These are phyloP conservation scores for Uropetala carovei DNA, from an alignment of 2,888 invertebrate species.

Conservation along the genomic window DNA sequence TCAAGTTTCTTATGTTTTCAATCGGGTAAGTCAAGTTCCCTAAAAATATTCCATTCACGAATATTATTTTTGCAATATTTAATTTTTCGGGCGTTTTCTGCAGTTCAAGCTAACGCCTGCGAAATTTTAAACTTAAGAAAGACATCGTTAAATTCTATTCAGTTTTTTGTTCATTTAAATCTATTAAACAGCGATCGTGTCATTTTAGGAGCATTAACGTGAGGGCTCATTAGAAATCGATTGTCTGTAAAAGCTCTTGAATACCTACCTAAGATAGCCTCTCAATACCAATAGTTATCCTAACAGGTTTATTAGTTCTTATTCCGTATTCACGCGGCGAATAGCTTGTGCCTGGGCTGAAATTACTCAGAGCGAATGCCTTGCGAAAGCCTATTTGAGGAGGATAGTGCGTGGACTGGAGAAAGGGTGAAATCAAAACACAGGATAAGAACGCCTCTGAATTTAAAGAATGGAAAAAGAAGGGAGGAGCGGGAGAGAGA, in stretches of 20 bases:
- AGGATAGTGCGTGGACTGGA: slow-evolving; percentile 6
- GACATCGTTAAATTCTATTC: too few species aligned
- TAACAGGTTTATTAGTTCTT: slow-evolving; percentile 1
- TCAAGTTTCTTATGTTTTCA: too few species aligned
- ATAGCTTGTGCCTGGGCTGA: background rate
- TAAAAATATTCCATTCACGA: too few species aligned
- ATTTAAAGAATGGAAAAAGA: slow-evolving; percentile 11
- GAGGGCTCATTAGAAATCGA: background rate
- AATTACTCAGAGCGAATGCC: background rate
- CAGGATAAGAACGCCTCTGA: background rate
- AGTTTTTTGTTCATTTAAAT: too few species aligned
- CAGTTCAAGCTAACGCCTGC: too few species aligned
- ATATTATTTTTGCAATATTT: too few species aligned
- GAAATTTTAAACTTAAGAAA: too few species aligned
- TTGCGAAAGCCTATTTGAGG: background rate
- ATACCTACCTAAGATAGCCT: background rate
- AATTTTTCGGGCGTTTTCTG: too few species aligned
- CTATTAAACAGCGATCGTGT: background rate
- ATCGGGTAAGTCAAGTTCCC: too few species aligned
- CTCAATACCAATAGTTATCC: background rate
- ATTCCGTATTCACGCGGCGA: background rate
- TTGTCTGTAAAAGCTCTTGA: background rate
- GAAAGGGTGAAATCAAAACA: background rate
- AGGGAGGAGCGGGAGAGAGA: background rate
- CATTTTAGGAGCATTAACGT: background rate